These are phyloP conservation scores for Chionomys nivalis DNA, from an alignment of 2,113 vertebrate species.

Conservation along the genomic window DNA sequence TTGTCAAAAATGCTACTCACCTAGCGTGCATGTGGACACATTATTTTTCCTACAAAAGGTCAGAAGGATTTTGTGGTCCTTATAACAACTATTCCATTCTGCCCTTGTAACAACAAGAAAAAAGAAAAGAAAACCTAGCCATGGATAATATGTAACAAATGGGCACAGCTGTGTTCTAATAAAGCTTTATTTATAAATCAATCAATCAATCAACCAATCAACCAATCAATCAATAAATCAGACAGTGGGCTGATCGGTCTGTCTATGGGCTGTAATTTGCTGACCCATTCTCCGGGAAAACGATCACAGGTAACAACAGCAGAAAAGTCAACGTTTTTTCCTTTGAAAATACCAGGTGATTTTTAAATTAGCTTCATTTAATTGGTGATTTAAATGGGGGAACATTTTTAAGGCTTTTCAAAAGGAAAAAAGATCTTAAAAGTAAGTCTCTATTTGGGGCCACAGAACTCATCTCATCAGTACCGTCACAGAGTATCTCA, in stretches of 20 bases:
- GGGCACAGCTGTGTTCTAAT: constrained; percentile 1
- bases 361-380: background rate
- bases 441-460: constrained; percentile 44
- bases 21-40: background rate
- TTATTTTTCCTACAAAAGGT: background rate
- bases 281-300: background rate
- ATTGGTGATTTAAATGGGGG: background rate
- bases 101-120: background rate
- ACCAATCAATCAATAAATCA: background rate
- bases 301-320: background rate
- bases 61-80: constrained; percentile 31
- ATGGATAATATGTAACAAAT: background rate
- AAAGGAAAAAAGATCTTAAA: constrained; percentile 51
- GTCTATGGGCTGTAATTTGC: background rate
- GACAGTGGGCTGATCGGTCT: background rate
- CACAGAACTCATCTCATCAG: constrained; percentile 37
- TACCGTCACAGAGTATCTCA: background rate
- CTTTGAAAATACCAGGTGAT: constrained; percentile 29
- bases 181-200: constrained; percentile 59
- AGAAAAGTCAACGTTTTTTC: background rate
- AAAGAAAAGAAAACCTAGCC: background rate
- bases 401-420: background rate
- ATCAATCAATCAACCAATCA: constrained; percentile 1
- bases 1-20: constrained; percentile 16
- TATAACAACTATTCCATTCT: background rate